Evolutionary conservation across 2,797 vertebrate genomes (phyloP).

Genomic region (Tragopan temminckii): DNA sequence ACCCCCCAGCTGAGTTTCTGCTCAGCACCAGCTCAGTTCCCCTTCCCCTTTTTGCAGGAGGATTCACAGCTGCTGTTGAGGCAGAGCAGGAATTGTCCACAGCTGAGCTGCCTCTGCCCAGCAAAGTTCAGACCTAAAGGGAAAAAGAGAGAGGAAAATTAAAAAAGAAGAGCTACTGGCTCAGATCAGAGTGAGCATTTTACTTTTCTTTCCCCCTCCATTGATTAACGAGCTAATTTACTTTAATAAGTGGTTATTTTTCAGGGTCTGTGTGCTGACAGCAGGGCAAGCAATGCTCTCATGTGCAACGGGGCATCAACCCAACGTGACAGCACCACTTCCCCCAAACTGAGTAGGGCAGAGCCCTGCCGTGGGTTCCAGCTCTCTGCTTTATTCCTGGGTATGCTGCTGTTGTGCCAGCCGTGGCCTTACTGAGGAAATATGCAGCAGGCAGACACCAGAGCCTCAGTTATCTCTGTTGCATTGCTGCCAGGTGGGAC

Average conservation of each 20-base stretch:
- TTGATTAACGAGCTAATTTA: background rate
- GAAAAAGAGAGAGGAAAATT: background rate
- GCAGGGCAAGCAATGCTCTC: background rate
- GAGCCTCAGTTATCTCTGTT: background rate
- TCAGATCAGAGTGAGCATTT: background rate
- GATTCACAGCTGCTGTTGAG: accelerated
- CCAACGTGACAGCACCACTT: accelerated
- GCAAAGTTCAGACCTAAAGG: background rate
- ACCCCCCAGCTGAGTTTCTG: too few species aligned
- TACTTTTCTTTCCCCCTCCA: too few species aligned
- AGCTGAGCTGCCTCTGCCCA: accelerated
- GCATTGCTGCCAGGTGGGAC: background rate
- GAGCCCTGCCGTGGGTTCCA: too few species aligned
- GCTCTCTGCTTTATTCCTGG: too few species aligned
- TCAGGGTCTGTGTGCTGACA: background rate
- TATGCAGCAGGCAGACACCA: too few species aligned
- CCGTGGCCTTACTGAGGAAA: too few species aligned
- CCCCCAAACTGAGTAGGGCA: too few species aligned
- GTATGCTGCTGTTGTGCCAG: too few species aligned
- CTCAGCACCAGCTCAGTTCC: background rate
- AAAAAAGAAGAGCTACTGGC: background rate
- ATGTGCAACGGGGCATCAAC: accelerated
- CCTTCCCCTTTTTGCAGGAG: background rate
- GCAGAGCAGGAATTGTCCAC: accelerated
- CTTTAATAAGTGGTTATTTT: background rate